These are phyloP conservation scores for Brienomyrus brachyistius DNA, from an alignment of 2,113 vertebrate genomes.

Conservation along the genomic window DNA sequence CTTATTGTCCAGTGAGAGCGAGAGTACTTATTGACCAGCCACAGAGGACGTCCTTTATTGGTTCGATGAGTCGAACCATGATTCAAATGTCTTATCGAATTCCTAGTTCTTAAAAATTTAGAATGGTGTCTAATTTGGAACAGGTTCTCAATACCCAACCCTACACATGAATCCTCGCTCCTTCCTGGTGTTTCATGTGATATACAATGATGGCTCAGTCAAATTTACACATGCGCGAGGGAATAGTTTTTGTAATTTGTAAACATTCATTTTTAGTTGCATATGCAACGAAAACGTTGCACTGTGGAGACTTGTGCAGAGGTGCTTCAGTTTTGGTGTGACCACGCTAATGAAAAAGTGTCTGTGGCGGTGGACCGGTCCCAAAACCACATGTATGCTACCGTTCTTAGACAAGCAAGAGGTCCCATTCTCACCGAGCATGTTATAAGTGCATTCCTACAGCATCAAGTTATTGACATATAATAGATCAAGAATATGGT, in stretches of 20 bases:
- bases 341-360: background rate
- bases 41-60: too few species aligned
- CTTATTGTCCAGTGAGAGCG: too few species aligned
- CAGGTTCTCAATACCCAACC: background rate
- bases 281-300: background rate
- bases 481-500: slow-evolving; percentile 27
- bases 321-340: background rate
- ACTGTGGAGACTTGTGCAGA: background rate
- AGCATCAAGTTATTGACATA: slow-evolving; percentile 8
- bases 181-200: background rate
- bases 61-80: background rate
- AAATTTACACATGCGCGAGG: background rate
- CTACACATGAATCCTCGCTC: background rate
- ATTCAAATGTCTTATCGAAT: background rate
- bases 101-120: background rate
- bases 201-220: too few species aligned
- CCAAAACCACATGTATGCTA: background rate
- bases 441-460: background rate
- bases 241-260: background rate
- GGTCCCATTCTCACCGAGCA: background rate
- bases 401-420: background rate
- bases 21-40: too few species aligned
- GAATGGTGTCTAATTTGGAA: background rate
- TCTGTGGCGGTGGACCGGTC: background rate
- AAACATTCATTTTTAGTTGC: background rate